Evolutionary conservation across 2,797 vertebrate species (phyloP).

Genomic region (Sebastes glaucus): DNA sequence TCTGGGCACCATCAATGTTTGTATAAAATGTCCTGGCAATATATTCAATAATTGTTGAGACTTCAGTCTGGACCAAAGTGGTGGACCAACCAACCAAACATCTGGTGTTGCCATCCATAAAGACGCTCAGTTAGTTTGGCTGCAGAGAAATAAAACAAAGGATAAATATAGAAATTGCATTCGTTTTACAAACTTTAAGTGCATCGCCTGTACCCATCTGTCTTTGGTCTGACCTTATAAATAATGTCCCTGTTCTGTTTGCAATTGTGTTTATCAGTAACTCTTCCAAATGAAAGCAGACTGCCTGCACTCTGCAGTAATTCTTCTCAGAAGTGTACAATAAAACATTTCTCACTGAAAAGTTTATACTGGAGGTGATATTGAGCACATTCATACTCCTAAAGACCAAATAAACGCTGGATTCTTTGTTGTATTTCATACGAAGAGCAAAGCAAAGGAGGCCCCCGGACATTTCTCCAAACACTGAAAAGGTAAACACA

Average conservation of each 20-base stretch:
- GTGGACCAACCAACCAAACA: not conserved
- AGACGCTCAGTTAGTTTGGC: not conserved
- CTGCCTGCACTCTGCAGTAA: not conserved
- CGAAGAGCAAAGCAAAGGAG: conserved; percentile 30
- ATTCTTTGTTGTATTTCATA: conserved; percentile 34
- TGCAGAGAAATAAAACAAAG: not conserved
- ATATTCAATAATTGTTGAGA: not conserved
- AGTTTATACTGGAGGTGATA: conserved; percentile 43
- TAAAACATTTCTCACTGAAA: conserved; percentile 52
- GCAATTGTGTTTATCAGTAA: not conserved
- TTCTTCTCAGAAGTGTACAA: conserved; percentile 1
- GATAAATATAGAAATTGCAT: not conserved
- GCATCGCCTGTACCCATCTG: not conserved
- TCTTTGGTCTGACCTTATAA: not conserved
- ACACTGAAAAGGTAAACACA: conserved; percentile 59
- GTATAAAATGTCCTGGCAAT: not conserved
- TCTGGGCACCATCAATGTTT: not conserved
- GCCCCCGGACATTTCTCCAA: conserved; percentile 39
- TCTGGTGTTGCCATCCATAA: not conserved
- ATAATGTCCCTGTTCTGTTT: not conserved
- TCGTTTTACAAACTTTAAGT: not conserved
- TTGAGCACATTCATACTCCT: conserved; percentile 26
- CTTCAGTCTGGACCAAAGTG: not conserved
- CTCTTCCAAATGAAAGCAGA: conserved; percentile 15
- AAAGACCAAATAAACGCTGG: conserved; percentile 26